Percentiles rank a stretch among this genome's conserved stretches.
phyloP scores from a whole-genome alignment of 2,888 invertebrate species.

The Cephus rjabovi region DNA sequence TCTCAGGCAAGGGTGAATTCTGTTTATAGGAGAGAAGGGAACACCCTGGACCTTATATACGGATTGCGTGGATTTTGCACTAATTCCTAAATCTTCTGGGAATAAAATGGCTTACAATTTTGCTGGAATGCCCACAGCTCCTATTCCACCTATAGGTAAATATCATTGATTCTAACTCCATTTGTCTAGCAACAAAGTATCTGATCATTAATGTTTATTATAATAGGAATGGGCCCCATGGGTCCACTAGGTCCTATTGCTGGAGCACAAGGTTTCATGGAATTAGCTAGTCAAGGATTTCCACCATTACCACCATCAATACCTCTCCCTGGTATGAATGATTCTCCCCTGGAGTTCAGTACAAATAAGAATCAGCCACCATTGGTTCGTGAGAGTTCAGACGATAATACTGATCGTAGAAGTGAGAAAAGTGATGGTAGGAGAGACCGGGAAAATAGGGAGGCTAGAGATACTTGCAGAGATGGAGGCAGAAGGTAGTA shows the following conservation, averaged over 20 bases:
- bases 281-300: conserved; percentile 61
- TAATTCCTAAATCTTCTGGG: not conserved
- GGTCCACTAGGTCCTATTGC: conserved; percentile 57
- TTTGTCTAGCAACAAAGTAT: not conserved
- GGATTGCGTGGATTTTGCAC: conserved; percentile 1
- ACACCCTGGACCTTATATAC: conserved; percentile 14
- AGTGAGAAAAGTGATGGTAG: conserved; percentile 59
- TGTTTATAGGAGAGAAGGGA: not conserved
- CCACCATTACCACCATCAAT: conserved; percentile 60
- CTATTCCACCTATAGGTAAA: conserved; percentile 61
- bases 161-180: conserved; percentile 10
- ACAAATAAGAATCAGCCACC: conserved; percentile 73
- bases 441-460: conserved; percentile 63
- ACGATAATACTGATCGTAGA: conserved; percentile 54
- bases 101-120: conserved; percentile 62
- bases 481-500: conserved; percentile 62
- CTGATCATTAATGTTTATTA: not conserved
- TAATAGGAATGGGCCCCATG: conserved; percentile 59
- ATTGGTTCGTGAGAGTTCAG: conserved; percentile 65
- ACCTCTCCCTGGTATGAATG: conserved; percentile 70
- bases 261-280: conserved; percentile 63
- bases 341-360: conserved; percentile 74
- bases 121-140: conserved; percentile 59
- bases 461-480: conserved; percentile 59
- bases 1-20: not conserved